Conservation (phyloP, 1,140 invertebrate species). For the Parapsyche elsis region DNA sequence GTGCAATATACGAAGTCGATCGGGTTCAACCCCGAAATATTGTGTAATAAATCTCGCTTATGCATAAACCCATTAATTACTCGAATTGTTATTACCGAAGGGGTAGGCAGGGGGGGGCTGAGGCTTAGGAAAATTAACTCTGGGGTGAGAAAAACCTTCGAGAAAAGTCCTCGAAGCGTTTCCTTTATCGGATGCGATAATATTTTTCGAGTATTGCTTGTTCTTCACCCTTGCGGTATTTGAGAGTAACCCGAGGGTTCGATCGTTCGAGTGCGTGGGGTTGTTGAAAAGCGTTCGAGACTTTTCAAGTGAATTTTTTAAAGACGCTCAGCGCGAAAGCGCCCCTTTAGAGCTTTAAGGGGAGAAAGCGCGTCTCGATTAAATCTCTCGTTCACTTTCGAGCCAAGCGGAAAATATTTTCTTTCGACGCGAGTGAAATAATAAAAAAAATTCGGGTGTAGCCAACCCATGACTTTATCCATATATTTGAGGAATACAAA, state of each 20-base stretch:
- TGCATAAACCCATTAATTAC: conserved; percentile 17
- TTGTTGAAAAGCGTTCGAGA: too few relatives aligned
- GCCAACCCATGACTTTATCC: too few relatives aligned
- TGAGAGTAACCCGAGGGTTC: neutral
- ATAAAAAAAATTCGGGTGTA: too few relatives aligned
- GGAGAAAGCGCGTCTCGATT: too few relatives aligned
- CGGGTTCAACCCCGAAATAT: conserved; percentile 3
- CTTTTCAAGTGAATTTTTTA: neutral
- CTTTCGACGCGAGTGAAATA: too few relatives aligned
- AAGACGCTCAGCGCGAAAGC: neutral
- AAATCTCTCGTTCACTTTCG: too few relatives aligned
- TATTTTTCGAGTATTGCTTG: conserved; percentile 25
- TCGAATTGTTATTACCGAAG: neutral
- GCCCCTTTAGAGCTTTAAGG: too few relatives aligned
- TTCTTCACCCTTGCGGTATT: conserved; percentile 3
- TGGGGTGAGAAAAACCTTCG: too few relatives aligned
- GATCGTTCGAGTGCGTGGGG: conserved; percentile 1
- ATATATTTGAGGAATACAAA: too few relatives aligned
- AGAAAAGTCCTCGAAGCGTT: neutral
- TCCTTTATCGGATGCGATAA: neutral
- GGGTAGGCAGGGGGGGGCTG: too few relatives aligned
- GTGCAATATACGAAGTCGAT: conserved; percentile 11
- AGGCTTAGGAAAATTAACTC: too few relatives aligned
- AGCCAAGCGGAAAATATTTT: too few relatives aligned
- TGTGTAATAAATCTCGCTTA: neutral